A percentile compares a stretch with the other conserved stretches of the same genome.
These are phyloP conservation scores for Herpetotheres cachinnans DNA, from an alignment of 2,113 vertebrate species.

Conservation along the genomic window DNA sequence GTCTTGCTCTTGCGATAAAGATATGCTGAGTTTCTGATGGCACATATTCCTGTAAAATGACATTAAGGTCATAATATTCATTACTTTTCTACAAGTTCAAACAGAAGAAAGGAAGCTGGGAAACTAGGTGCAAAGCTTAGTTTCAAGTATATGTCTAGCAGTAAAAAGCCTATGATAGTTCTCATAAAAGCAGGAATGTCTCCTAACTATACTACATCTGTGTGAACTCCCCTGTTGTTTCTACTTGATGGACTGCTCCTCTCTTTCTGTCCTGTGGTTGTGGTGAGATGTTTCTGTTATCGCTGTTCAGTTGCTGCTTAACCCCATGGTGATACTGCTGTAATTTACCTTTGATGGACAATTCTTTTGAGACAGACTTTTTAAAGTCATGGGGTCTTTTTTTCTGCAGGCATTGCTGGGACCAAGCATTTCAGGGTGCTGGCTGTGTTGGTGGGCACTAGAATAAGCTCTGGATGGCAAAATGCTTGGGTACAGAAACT, in stretches of 20 bases:
- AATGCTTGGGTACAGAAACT: neutral
- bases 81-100: neutral
- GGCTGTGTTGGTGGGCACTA: neutral
- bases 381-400: neutral
- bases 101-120: neutral
- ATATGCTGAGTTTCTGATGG: neutral
- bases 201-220: neutral
- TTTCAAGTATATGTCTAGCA: neutral
- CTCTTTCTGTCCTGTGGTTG: neutral
- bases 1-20: neutral
- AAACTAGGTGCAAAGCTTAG: neutral
- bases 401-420: neutral
- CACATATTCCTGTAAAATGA: neutral
- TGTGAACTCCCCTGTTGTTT: neutral
- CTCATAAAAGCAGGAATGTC: neutral
- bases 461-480: neutral
- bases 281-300: neutral
- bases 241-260: neutral
- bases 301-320: neutral
- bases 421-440: neutral
- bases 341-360: neutral
- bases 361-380: neutral
- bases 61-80: neutral
- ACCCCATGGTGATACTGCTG: accelerated
- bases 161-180: neutral